Evolutionary conservation across 1,140 invertebrate genomes (phyloP), one percentile per base, ranked within the genome.

Genomic region (Plectrocnemia conspersa): DNA sequence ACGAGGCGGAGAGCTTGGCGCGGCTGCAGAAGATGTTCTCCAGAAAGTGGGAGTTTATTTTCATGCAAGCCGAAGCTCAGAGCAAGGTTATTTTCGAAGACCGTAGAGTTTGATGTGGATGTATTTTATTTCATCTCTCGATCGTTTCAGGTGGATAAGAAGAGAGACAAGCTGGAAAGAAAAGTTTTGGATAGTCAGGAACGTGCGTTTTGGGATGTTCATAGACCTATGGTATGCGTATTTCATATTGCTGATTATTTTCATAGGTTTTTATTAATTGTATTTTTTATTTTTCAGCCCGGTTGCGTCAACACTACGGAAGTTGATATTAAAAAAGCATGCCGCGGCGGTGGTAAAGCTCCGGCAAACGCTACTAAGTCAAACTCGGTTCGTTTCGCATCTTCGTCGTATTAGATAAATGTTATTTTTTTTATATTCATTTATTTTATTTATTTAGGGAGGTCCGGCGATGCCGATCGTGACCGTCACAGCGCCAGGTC

Each of bases 11-110:
- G 70, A 98, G 97, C 68, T 75, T 99, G 45, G 95, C 97, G 1
- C 79, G 94, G 52, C 75, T 99, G 25, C 97, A 99, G 75, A 99
- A 99, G 79, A 97, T 98, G 91, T 98, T 99, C 72, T 95, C 91
- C 11, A 77, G 96, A 29, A 99, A 99, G 74, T 99, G 97, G 97
- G 97, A 99, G 75, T 98, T 99, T 69, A 98, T 99, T 61, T 98
- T 97, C 71, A 98, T 99, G 93, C 97, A 99, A 77, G 88, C 86
- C 0, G 86, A 88, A 69, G 82, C 82, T 1, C 83, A 85, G 69
- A 84, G 78, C 66, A 71, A 72, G 68, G 71, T 73, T n/a, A n/a
- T n/a, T 9, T 24, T 7, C 25, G 3, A 13, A 25, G 38, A 0
- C 10, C n/a, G n/a, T n/a, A n/a, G n/a, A n/a, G n/a, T n/a, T n/a